Evolutionary conservation across 2,113 vertebrate species (phyloP), one percentile per base, ranked within the genome.

Genomic region (Colinus virginianus): DNA sequence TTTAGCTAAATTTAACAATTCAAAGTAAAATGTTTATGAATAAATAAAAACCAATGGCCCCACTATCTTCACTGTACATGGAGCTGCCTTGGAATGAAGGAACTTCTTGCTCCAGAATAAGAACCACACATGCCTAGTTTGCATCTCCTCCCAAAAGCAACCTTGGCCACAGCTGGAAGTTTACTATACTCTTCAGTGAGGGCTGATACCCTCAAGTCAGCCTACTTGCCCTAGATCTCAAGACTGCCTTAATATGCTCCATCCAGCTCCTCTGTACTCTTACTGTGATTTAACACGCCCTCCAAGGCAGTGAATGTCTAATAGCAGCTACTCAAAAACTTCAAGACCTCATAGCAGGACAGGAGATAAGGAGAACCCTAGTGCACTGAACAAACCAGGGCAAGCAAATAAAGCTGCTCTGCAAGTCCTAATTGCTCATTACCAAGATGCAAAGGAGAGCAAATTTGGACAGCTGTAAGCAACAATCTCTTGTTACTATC

Each of bases 361-460:
- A 46, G 67, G 48, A 72, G 53, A 79, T 18, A 38, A 82, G 38
- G 28, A 61, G 55, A 86, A 69, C 7, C 23, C 78, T 43, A 59
- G 18, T 40, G 58, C 63, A 46, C 3, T 49, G n/a, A 45, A 53
- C 2, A 6, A 87, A 89, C 49, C 45, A 88, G 88, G 9, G 4
- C 66, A 95, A 91, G 72, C 13, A 82, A 88, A 92, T 84, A 88
- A 94, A 93, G 11, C 63, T 78, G 25, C 38, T 63, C 30, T 87
- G 38, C 48, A 82, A 82, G 74, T 64, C 69, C 63, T 80, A 86
- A 86, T 78, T 76, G 78, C 70, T 93, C 67, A 64, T 90, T 84
- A 84, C 58, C 45, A 79, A 89, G 55, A 87, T 66, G 72, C 51
- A 69, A 61, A 95, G 42, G 43, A 79, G 56, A 90, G 58, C 40